Evolutionary conservation across 1,140 invertebrate genomes (phyloP).

Genomic region (Meloidogyne exigua): DNA sequence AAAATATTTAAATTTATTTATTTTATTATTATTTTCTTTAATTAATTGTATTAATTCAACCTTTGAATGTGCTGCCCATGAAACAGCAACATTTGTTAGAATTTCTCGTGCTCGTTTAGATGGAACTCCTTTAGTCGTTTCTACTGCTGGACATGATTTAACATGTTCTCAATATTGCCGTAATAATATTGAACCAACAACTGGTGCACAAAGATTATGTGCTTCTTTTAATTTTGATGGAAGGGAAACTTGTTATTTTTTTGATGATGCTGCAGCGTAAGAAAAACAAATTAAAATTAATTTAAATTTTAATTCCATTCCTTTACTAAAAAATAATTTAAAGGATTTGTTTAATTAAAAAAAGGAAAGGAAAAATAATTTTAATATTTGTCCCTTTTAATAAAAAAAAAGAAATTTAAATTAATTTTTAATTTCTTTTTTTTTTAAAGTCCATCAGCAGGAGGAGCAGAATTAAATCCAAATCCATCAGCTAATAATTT

Average conservation of each 20-base stretch:
- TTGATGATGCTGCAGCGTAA: constrained; percentile 60
- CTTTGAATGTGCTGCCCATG: constrained; percentile 57
- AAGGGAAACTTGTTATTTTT: constrained; percentile 63
- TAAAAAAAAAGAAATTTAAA: too few species aligned
- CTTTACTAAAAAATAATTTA: background rate
- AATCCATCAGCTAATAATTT: constrained; percentile 64
- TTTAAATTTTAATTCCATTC: background rate
- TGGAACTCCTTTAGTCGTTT: constrained; percentile 61
- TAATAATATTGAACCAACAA: constrained; percentile 63
- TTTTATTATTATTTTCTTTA: background rate
- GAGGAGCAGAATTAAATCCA: constrained; percentile 56
- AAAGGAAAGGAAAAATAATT: too few species aligned
- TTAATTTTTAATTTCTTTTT: too few species aligned
- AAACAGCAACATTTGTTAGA: constrained; percentile 62
- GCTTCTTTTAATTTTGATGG: constrained; percentile 64
- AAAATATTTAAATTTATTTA: background rate
- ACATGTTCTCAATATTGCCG: constrained; percentile 63
- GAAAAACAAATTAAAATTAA: background rate
- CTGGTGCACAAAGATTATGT: constrained; percentile 60
- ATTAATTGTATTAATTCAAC: constrained; percentile 39
- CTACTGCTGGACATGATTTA: constrained; percentile 61
- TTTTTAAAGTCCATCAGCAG: constrained; percentile 38
- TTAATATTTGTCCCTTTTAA: too few species aligned
- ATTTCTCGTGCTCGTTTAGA: constrained; percentile 60
- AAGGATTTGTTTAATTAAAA: background rate